phyloP scores from a whole-genome alignment of 2,113 vertebrate genomes.

The Lasiurus borealis region DNA sequence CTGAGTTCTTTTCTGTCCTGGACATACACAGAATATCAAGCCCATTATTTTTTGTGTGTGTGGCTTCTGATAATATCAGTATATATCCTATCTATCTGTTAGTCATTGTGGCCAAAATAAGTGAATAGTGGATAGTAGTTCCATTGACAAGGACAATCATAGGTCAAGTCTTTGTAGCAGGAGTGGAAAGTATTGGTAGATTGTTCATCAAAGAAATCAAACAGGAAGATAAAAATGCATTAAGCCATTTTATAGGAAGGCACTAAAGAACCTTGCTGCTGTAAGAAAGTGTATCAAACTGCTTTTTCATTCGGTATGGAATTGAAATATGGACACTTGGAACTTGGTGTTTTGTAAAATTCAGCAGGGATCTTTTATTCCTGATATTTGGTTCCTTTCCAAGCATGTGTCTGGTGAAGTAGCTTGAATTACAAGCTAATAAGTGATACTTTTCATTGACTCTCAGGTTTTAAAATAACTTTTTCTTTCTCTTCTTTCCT shows the following conservation, averaged over 20 bases:
- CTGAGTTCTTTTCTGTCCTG: neutral
- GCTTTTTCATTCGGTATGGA: conserved; percentile 70
- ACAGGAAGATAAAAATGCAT: conserved; percentile 58
- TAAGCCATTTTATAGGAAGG: conserved; percentile 58
- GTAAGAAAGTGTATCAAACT: conserved; percentile 64
- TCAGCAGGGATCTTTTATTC: neutral
- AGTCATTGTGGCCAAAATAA: conserved; percentile 46
- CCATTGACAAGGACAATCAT: neutral
- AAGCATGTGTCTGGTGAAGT: neutral
- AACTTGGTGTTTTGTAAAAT: conserved; percentile 45
- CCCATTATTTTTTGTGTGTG: neutral
- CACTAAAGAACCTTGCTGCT: conserved; percentile 42
- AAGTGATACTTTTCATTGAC: conserved; percentile 11
- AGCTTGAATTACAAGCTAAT: conserved; percentile 35
- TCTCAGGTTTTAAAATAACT: neutral
- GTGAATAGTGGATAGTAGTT: neutral
- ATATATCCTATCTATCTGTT: neutral
- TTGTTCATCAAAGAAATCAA: conserved; percentile 63
- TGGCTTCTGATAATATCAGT: neutral
- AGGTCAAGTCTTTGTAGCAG: conserved; percentile 20
- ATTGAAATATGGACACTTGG: conserved; percentile 54
- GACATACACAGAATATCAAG: neutral
- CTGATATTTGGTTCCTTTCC: conserved; percentile 57
- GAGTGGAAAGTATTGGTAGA: neutral
- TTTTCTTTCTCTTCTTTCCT: neutral